These are phyloP conservation scores for Helostoma temminkii DNA, from an alignment of 2,797 vertebrate genomes.

Conservation along the genomic window DNA sequence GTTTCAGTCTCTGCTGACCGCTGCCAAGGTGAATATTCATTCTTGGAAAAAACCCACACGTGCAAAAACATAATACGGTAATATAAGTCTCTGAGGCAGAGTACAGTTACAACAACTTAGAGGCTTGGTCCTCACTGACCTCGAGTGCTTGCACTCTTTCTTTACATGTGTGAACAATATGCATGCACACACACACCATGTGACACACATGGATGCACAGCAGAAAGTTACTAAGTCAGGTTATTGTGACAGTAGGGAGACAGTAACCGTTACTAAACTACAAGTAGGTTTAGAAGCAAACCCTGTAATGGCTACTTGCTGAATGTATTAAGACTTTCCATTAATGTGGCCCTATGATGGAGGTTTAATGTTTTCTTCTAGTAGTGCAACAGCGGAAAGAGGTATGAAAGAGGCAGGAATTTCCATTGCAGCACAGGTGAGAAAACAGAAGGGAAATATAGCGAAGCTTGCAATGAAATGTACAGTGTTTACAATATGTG, in stretches of 20 bases:
- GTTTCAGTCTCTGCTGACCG: conserved; percentile 22
- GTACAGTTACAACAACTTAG: conserved; percentile 40
- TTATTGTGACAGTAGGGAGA: conserved; percentile 12
- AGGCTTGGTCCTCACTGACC: conserved; percentile 27
- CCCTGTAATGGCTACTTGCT: not conserved
- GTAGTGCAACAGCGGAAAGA: not conserved
- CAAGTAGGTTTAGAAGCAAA: conserved; percentile 26
- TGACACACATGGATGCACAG: not conserved
- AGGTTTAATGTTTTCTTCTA: conserved; percentile 3
- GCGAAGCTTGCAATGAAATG: conserved; percentile 21
- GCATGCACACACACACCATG: not conserved
- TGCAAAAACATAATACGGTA: conserved; percentile 58
- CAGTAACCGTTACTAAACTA: not conserved
- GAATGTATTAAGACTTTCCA: not conserved
- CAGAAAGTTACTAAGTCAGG: not conserved
- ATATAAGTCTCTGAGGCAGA: conserved; percentile 35
- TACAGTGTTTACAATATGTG: conserved; percentile 40
- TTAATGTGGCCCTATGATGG: not conserved
- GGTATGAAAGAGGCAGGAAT: not conserved
- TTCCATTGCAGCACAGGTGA: conserved; percentile 9
- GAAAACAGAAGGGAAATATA: conserved; percentile 15
- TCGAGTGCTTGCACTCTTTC: conserved; percentile 2
- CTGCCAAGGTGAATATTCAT: conserved; percentile 67
- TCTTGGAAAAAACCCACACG: conserved; percentile 56
- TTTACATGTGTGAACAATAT: not conserved